A percentile compares a stretch with the other conserved stretches of the same genome.
These are phyloP conservation scores for Chrysaora quinquecirrha DNA, from an alignment of 30 jellyfish, hydroid and myxozoan species.

Conservation along the genomic window DNA sequence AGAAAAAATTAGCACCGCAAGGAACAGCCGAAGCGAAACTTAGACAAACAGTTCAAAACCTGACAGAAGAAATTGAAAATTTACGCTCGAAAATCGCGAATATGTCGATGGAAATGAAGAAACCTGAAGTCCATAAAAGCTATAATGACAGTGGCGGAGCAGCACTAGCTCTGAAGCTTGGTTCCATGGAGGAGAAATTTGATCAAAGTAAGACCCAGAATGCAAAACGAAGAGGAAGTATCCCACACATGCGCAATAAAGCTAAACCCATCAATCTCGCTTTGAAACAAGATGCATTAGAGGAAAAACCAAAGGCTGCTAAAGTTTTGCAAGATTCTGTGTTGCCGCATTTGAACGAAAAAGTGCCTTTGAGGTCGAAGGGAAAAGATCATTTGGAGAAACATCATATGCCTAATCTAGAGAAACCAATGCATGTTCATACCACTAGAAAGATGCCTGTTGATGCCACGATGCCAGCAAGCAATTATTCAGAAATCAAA, in stretches of 20 bases:
- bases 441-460: not conserved
- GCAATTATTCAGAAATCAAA: not conserved
- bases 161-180: constrained; percentile 57
- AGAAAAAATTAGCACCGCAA: constrained; percentile 26
- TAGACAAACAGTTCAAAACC: constrained; percentile 52
- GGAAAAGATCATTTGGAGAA: not conserved
- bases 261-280: constrained; percentile 35
- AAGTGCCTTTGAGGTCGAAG: not conserved
- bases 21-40: constrained; percentile 41
- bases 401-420: not conserved
- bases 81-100: constrained; percentile 19
- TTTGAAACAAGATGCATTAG: constrained; percentile 41
- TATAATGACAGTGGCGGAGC: constrained; percentile 59
- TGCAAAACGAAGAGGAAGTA: not conserved
- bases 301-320: not conserved
- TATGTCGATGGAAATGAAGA: constrained; percentile 7
- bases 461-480: constrained; percentile 6
- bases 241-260: constrained; percentile 58
- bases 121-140: not conserved
- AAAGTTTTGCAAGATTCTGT: not conserved
- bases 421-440: not conserved
- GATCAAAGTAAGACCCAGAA: not conserved
- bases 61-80: constrained; percentile 41
- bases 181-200: constrained; percentile 38
- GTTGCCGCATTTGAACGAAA: not conserved